Conservation (phyloP, 1,140 invertebrate genomes). For the Holcopasites calliopsidis region DNA sequence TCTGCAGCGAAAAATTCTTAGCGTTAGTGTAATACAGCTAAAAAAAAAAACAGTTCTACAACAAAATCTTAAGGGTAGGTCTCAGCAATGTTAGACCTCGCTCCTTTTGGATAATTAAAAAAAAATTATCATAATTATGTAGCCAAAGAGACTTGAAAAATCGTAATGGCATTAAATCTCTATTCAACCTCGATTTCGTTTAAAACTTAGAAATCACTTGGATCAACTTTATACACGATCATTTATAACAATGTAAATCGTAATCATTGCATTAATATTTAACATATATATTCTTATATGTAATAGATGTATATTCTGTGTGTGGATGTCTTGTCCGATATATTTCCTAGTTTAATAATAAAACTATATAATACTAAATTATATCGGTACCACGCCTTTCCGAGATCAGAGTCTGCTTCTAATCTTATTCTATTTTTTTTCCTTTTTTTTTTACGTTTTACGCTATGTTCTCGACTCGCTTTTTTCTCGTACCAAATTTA, state of each 20-base stretch:
- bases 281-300: slow-evolving; percentile 78
- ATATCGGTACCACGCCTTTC: slow-evolving; percentile 73
- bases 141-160: slow-evolving; percentile 67
- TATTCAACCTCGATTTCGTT: slow-evolving; percentile 68
- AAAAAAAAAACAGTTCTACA: slow-evolving; percentile 33
- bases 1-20: slow-evolving; percentile 37
- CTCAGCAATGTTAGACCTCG: slow-evolving; percentile 6
- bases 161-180: slow-evolving; percentile 77
- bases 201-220: slow-evolving; percentile 79
- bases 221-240: slow-evolving; percentile 80
- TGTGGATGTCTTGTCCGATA: slow-evolving; percentile 75
- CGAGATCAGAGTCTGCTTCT: slow-evolving; percentile 69
- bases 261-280: slow-evolving; percentile 80
- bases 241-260: slow-evolving; percentile 79
- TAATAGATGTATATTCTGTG: slow-evolving; percentile 78
- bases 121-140: slow-evolving; percentile 56
- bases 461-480: slow-evolving; percentile 39
- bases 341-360: slow-evolving; percentile 76
- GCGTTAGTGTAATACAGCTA: slow-evolving; percentile 30
- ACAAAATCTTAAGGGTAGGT: slow-evolving; percentile 40
- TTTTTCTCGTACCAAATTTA: slow-evolving; percentile 75
- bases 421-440: slow-evolving; percentile 32
- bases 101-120: slow-evolving; percentile 59
- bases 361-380: slow-evolving; percentile 79
- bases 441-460: slow-evolving; percentile 41